A percentile compares a stretch with the other conserved stretches of the same genome.
phyloP scores from a whole-genome alignment of 2,888 invertebrate genomes.

The Encarsia formosa region DNA sequence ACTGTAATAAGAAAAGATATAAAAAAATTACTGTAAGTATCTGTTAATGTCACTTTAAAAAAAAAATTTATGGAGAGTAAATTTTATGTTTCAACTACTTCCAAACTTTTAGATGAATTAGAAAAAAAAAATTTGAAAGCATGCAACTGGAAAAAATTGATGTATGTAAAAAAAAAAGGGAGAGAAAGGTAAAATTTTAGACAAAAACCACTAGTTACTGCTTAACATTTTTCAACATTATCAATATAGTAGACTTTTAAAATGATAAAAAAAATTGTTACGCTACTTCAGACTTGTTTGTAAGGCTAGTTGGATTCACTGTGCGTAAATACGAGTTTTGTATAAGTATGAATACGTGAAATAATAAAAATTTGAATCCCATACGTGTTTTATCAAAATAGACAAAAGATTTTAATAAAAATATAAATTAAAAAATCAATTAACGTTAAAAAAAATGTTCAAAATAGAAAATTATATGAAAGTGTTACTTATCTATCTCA shows the following conservation, averaged over 20 bases:
- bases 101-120: conserved; percentile 11
- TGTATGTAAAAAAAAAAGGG: conserved; percentile 31
- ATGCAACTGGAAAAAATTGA: too few species aligned
- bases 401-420: too few species aligned
- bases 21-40: conserved; percentile 8
- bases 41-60: conserved; percentile 4
- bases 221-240: neutral
- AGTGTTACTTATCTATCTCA: too few species aligned
- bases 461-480: too few species aligned
- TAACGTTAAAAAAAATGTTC: too few species aligned
- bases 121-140: conserved; percentile 5
- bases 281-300: conserved; percentile 40
- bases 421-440: too few species aligned
- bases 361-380: too few species aligned
- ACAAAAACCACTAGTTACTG: too few species aligned
- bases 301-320: conserved; percentile 39
- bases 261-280: too few species aligned
- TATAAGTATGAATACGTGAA: conserved; percentile 15
- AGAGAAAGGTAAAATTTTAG: conserved; percentile 30
- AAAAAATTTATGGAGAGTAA: conserved; percentile 2
- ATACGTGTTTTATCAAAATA: too few species aligned
- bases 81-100: conserved; percentile 16
- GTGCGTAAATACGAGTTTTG: conserved; percentile 19
- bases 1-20: conserved; percentile 8
- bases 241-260: too few species aligned